Evolutionary conservation across 2,113 vertebrate species (phyloP), one percentile per base, ranked within the genome.

Genomic region (Marmota flaviventris): DNA sequence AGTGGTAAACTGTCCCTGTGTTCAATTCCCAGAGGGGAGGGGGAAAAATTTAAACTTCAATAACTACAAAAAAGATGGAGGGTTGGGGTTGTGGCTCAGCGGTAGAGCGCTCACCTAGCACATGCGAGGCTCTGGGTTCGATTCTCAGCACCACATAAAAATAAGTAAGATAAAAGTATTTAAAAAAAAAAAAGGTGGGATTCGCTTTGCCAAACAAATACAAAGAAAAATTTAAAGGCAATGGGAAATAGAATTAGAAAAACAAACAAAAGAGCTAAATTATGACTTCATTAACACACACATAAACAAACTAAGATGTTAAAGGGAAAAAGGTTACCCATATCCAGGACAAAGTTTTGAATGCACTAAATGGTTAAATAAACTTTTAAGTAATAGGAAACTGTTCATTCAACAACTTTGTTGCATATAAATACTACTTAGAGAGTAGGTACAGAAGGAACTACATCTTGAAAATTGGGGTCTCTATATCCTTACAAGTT

Each of bases 261-360:
- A 94, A 93, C 63, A 63, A 24, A 63, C 25, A 25, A 94, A 82
- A 87, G 22, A 90, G 7, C n/a, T 78, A 78, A 84, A 94, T 56
- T 91, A 76, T 58, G 78, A 89, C 24, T 84, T 93, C 12, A 83
- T 37, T 48, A 87, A 79, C 10, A 75, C 20, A 95, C 22, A 78
- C 37, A 89, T 18, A 85, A 67, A 65, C 10, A 91, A 95, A 92
- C n/a, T 73, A n/a, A 87, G 63, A 85, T 8, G 24, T 89, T 91
- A 94, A 95, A 13, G 34, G 53, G 3, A 25, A 39, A n/a, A 94
- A 69, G 78, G 14, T 2, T 48, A 45, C 8, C 45, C 45, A 45
- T 73, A 81, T 51, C 73, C 6, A 90, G 56, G 67, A 79, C 82
- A 96, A 96, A 63, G 93, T 69, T 92, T 87, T 82, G 42, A 96